phyloP scores from a whole-genome alignment of 2,888 invertebrate genomes.

The Emmelina monodactyla region DNA sequence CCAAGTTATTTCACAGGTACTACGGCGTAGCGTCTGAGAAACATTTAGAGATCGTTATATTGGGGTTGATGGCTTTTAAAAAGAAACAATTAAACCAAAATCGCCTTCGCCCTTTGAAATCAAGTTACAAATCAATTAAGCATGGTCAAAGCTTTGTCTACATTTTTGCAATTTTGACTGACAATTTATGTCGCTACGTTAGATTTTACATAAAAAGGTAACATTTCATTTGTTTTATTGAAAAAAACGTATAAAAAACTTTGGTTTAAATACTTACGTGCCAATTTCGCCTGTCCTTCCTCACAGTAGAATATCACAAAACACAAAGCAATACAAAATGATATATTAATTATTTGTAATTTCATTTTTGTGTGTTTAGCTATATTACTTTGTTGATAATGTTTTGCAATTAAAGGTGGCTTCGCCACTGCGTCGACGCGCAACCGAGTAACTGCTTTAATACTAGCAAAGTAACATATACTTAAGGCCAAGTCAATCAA shows the following conservation, averaged over 20 bases:
- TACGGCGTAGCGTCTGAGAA: too few relatives aligned
- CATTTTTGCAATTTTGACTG: too few relatives aligned
- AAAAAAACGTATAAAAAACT: constrained; percentile 6
- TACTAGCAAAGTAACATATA: not conserved
- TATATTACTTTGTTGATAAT: constrained; percentile 1
- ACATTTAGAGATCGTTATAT: too few relatives aligned
- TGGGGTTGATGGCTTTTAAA: too few relatives aligned
- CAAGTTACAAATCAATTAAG: too few relatives aligned
- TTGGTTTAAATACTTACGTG: constrained; percentile 28
- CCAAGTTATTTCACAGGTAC: too few relatives aligned
- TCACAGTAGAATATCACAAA: constrained; percentile 15
- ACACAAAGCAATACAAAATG: constrained; percentile 13
- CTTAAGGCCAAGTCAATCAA: constrained; percentile 1
- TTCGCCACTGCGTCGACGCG: constrained; percentile 3
- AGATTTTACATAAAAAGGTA: not conserved
- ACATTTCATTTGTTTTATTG: constrained; percentile 3
- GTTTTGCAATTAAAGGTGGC: constrained; percentile 1
- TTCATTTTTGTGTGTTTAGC: not conserved
- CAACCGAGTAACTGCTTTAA: constrained; percentile 5
- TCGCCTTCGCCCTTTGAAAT: too few relatives aligned
- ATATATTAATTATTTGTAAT: not conserved
- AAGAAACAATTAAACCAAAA: too few relatives aligned
- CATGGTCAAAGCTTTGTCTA: too few relatives aligned
- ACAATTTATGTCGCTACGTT: not conserved
- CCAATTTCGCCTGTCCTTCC: constrained; percentile 30